phyloP scores from a whole-genome alignment of 2,797 vertebrate species.

The Craterocephalus amniculus region DNA sequence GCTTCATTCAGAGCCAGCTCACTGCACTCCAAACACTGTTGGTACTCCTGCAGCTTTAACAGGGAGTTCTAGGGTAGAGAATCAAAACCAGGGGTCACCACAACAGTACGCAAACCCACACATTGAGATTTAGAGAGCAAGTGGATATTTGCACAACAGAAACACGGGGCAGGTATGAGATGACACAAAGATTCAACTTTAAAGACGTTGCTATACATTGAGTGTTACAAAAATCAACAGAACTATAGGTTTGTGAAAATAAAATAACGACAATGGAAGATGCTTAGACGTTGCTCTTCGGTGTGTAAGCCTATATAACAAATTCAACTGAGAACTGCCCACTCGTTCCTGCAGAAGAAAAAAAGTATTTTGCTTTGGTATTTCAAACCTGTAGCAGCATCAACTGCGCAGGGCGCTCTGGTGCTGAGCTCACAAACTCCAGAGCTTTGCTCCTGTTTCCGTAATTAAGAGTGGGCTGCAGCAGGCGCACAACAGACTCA shows the following conservation, averaged over 20 bases:
- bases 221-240: not conserved
- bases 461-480: slow-evolving; percentile 90
- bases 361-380: not conserved
- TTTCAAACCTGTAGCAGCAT: slow-evolving; percentile 90
- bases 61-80: slow-evolving; percentile 87
- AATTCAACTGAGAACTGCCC: not conserved
- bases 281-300: not conserved
- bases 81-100: slow-evolving; percentile 1
- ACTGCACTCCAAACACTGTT: slow-evolving; percentile 91
- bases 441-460: slow-evolving; percentile 87
- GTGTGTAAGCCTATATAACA: not conserved
- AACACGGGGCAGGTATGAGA: not conserved
- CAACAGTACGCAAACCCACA: not conserved
- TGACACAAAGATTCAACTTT: not conserved
- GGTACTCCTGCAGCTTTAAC: slow-evolving; percentile 88
- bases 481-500: slow-evolving; percentile 89
- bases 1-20: slow-evolving; percentile 94
- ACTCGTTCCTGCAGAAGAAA: not conserved
- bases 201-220: not conserved
- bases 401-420: slow-evolving; percentile 95
- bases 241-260: not conserved
- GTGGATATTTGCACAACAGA: not conserved
- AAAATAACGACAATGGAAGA: not conserved
- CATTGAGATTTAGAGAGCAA: not conserved
- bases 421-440: slow-evolving; percentile 93